phyloP scores from a whole-genome alignment of 2,888 invertebrate species.

The Alloscopus bannaensis region DNA sequence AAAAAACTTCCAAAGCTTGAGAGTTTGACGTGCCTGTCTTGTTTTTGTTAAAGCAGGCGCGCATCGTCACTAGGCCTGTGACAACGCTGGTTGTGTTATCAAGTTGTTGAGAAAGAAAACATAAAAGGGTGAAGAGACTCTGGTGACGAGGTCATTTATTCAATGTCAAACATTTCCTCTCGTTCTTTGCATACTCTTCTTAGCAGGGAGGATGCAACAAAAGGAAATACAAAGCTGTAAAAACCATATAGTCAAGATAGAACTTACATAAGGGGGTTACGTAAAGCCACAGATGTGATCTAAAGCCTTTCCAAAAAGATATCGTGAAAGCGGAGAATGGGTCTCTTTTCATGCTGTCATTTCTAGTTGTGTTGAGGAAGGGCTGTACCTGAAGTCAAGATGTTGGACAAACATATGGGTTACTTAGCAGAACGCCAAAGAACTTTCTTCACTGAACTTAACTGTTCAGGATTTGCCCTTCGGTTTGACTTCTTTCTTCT shows the following conservation, averaged over 20 bases:
- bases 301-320: background rate
- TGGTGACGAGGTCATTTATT: conserved; percentile 52
- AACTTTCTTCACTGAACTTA: no score
- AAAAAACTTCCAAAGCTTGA: background rate
- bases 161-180: conserved; percentile 37
- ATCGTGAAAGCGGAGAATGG: background rate
- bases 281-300: background rate
- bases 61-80: background rate
- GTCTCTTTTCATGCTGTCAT: background rate
- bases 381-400: background rate
- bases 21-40: background rate
- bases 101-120: background rate
- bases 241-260: conserved; percentile 7
- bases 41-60: no score
- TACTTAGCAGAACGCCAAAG: no score
- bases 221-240: background rate
- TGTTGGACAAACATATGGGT: background rate
- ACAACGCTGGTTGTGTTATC: background rate
- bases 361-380: background rate
- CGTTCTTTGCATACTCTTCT: conserved; percentile 5
- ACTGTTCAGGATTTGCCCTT: no score
- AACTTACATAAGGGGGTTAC: background rate
- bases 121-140: conserved; percentile 17
- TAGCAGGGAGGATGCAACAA: background rate
- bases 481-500: no score